phyloP scores from a whole-genome alignment of 2,888 invertebrate species.

The Eupelmus urozonus region DNA sequence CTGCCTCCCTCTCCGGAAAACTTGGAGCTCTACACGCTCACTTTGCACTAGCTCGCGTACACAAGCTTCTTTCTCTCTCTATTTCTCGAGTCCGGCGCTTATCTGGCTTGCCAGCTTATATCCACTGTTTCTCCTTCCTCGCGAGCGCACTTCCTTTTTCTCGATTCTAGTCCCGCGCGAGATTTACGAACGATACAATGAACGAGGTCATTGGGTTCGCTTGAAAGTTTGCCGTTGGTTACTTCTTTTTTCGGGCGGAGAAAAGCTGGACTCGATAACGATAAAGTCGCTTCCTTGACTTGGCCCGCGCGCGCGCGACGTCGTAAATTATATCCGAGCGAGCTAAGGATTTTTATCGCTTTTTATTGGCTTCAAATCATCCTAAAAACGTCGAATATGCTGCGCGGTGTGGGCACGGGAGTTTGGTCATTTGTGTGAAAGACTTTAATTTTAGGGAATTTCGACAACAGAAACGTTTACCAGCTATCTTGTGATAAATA shows the following conservation, averaged over 20 bases:
- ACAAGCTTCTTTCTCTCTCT: background rate
- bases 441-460: constrained; percentile 35
- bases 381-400: constrained; percentile 40
- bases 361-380: constrained; percentile 58
- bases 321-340: constrained; percentile 52
- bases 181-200: constrained; percentile 56
- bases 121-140: constrained; percentile 34
- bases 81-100: constrained; percentile 43
- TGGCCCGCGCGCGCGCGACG: too few species aligned
- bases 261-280: constrained; percentile 31
- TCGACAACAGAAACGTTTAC: background rate
- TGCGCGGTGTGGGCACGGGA: background rate
- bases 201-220: constrained; percentile 59
- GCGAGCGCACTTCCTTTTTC: constrained; percentile 22
- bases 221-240: background rate
- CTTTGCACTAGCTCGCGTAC: background rate
- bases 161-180: constrained; percentile 23
- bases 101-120: constrained; percentile 37
- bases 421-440: constrained; percentile 11
- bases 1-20: constrained; percentile 45
- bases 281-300: constrained; percentile 30
- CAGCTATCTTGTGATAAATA: background rate
- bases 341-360: constrained; percentile 47
- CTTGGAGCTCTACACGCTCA: constrained; percentile 57
- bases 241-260: too few species aligned